phyloP scores from a whole-genome alignment of 2,888 invertebrate genomes.

The Mantis religiosa region DNA sequence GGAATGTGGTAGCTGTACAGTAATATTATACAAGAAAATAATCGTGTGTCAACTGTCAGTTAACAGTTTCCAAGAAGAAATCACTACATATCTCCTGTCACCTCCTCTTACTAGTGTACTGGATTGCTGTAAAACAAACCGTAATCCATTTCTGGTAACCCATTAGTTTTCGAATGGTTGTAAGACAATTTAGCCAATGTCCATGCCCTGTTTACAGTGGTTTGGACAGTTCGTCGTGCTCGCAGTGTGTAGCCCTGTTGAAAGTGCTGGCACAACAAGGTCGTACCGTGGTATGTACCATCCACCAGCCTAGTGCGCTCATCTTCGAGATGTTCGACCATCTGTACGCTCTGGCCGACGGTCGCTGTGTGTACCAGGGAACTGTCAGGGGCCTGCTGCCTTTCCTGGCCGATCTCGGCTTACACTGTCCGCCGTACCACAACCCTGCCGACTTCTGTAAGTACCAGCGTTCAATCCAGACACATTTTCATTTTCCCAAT shows the following conservation, averaged over 20 bases:
- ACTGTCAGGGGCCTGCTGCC: conserved; percentile 68
- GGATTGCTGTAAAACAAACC: too few relatives aligned
- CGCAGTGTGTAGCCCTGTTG: conserved; percentile 75
- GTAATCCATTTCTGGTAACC: too few relatives aligned
- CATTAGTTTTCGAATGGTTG: too few relatives aligned
- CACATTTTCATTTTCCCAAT: too few relatives aligned
- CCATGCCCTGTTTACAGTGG: conserved; percentile 62
- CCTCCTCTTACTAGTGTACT: too few relatives aligned
- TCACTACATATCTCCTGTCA: too few relatives aligned
- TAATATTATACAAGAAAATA: too few relatives aligned
- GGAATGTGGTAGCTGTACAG: too few relatives aligned
- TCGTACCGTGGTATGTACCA: conserved; percentile 85
- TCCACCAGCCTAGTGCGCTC: conserved; percentile 90
- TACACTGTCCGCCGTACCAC: conserved; percentile 86
- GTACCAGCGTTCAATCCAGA: too few relatives aligned
- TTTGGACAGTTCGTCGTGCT: conserved; percentile 82
- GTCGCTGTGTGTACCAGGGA: conserved; percentile 82
- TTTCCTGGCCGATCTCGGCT: conserved; percentile 67
- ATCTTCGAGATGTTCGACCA: conserved; percentile 91
- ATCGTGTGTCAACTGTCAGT: too few relatives aligned
- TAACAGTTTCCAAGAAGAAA: too few relatives aligned
- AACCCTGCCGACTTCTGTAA: conserved; percentile 94
- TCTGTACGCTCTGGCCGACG: conserved; percentile 77
- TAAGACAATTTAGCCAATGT: too few relatives aligned
- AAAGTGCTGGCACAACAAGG: conserved; percentile 77